These are phyloP conservation scores for Macrosiphum euphorbiae DNA, from an alignment of 2,888 invertebrate genomes.

Conservation along the genomic window DNA sequence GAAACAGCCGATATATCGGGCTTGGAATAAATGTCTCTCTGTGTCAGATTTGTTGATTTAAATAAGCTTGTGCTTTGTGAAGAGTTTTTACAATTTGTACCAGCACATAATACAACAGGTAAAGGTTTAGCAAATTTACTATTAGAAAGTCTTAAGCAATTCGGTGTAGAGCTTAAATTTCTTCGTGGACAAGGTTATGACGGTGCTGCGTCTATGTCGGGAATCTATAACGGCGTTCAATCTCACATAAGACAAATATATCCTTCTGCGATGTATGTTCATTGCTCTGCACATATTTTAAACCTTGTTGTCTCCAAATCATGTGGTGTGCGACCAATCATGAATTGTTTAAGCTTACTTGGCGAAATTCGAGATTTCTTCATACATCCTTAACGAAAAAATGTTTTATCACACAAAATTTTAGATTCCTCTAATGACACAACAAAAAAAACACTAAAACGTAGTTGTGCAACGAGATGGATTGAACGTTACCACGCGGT, in stretches of 20 bases:
- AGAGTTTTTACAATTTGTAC: conserved; percentile 45
- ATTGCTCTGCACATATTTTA: conserved; percentile 34
- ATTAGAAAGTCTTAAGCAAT: conserved; percentile 45
- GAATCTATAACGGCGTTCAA: conserved; percentile 34
- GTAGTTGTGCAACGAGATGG: conserved; percentile 36
- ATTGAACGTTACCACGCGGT: conserved; percentile 34
- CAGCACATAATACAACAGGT: conserved; percentile 7
- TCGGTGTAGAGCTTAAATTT: conserved; percentile 34
- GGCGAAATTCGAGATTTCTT: conserved; percentile 17
- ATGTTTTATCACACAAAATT: conserved; percentile 41
- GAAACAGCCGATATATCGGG: conserved; percentile 67
- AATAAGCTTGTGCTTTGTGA: conserved; percentile 41
- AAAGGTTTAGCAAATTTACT: conserved; percentile 38
- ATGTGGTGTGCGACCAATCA: conserved; percentile 35
- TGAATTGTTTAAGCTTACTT: conserved; percentile 23
- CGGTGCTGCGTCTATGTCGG: conserved; percentile 35
- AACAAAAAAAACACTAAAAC: conserved; percentile 29
- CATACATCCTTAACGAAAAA: conserved; percentile 18
- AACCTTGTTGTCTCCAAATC: conserved; percentile 27
- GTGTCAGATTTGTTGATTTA: conserved; percentile 32
- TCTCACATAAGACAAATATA: conserved; percentile 8
- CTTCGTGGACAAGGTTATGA: conserved; percentile 27
- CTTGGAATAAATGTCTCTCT: conserved; percentile 64
- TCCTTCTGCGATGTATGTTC: conserved; percentile 8
- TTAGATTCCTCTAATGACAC: conserved; percentile 18